Conservation (phyloP, 2,888 invertebrate genomes). For the Hyppa rectilinea region DNA sequence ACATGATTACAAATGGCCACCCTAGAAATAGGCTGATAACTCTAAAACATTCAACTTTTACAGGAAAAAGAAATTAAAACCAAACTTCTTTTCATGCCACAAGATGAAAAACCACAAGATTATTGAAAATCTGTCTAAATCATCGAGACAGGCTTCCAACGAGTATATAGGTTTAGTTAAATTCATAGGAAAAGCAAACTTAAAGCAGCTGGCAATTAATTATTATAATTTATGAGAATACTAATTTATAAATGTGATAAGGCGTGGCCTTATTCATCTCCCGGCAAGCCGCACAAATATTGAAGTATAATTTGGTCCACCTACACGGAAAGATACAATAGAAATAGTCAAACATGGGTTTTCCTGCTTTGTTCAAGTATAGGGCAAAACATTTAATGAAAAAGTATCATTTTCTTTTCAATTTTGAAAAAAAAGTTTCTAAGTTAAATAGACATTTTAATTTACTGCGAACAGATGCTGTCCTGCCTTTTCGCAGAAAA, state of each 20-base stretch:
- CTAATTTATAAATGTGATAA: conserved; percentile 13
- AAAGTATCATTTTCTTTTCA: no score
- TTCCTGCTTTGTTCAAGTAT: conserved; percentile 20
- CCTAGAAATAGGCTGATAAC: no score
- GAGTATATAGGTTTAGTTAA: not conserved
- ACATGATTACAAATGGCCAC: no score
- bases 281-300: conserved; percentile 39
- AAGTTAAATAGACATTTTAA: not conserved
- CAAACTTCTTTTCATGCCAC: not conserved
- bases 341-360: no score
- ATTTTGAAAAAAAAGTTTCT: no score
- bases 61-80: not conserved
- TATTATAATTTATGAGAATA: conserved; percentile 6
- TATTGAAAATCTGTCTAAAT: not conserved
- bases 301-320: conserved; percentile 40
- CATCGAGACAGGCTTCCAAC: not conserved
- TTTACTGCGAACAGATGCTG: not conserved
- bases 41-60: not conserved
- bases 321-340: conserved; percentile 15
- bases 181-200: not conserved
- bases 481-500: no score
- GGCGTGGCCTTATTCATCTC: not conserved
- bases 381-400: no score
- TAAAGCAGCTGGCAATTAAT: not conserved
- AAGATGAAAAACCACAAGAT: not conserved